These are phyloP conservation scores for Hymenopus coronatus DNA, from an alignment of 2,888 invertebrate species.

Conservation along the genomic window DNA sequence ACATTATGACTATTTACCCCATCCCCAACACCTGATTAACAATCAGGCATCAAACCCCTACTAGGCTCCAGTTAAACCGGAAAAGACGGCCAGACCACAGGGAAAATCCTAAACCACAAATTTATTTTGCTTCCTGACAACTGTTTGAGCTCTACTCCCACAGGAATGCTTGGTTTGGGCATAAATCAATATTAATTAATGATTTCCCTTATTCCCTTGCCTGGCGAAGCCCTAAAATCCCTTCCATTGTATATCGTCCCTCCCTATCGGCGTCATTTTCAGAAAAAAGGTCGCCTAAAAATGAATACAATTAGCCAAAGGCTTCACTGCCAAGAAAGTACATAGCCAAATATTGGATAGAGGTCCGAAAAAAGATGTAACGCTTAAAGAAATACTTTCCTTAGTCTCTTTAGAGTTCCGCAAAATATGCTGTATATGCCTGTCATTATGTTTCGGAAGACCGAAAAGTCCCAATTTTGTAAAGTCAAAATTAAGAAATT, in stretches of 20 bases:
- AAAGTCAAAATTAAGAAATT: too few relatives aligned
- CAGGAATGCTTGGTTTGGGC: neutral
- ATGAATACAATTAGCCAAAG: neutral
- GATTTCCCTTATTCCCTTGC: neutral
- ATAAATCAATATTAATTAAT: slow-evolving; percentile 26
- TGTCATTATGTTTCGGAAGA: too few relatives aligned
- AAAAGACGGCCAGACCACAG: neutral
- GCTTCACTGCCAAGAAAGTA: neutral
- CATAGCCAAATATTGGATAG: neutral
- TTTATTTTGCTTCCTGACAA: slow-evolving; percentile 15
- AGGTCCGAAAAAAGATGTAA: neutral
- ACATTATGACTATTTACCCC: too few relatives aligned
- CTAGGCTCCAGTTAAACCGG: neutral
- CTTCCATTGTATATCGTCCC: neutral
- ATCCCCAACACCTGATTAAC: neutral
- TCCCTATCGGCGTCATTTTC: neutral
- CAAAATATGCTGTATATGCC: too few relatives aligned
- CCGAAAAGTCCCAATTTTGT: too few relatives aligned
- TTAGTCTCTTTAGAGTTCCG: too few relatives aligned
- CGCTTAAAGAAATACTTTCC: too few relatives aligned
- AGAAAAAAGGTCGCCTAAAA: neutral
- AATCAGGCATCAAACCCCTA: neutral
- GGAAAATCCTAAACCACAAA: slow-evolving; percentile 1
- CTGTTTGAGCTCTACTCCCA: slow-evolving; percentile 4
- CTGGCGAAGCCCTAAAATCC: neutral